Base-by-base conservation (phyloP, 1,140 invertebrate species). In the Colletes gigas region DNA sequence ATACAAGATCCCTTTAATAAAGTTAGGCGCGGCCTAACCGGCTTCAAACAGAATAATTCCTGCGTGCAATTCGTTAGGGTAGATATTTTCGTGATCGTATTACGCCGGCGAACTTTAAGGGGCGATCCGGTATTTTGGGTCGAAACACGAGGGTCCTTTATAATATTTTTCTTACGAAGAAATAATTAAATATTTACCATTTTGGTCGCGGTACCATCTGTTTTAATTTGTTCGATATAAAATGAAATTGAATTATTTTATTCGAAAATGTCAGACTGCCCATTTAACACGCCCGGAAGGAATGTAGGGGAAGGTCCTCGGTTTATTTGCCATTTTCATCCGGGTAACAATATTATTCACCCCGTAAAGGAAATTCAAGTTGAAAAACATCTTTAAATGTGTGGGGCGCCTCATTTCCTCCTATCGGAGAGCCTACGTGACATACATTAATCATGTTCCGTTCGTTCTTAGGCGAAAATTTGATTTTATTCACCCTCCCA, bases 1-100 rank as follows among this genome's bases (percentile, higher is more conserved):
- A 86, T 86, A 86, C 75, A 86, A 79, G 75, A 85, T 82, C 77
- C 84, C 73, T 79, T 83, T 82, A 81, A 81, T 84, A 84, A 85
- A 85, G 71, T 86, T 85, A 63, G 44, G 78, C 71, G 63, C 30
- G 41, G 55, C 21, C 9, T 39, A 68, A n/a, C n/a, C 17, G 10
- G 41, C 6, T 47, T 8, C 1, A 57, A 30, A 54, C 57, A 63
- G 52, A 54, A 70, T 74, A 41, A 77, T 84, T 78, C 57, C 55
- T 21, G 52, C 57, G 44, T 15, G 55, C 76, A 65, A 83, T 83
- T 81, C 77, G 57, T 70, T 78, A 67, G 21, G 30, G 47, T 47
- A 52, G 62, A 41, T 57, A 69, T 60, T 76, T 62, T 54, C 67
- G 30, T 72, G 44, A 68, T 73, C 59, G 55, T 30, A 21, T 71